Conservation (phyloP, 2,888 invertebrate genomes). For the Epistrophe eligans region DNA sequence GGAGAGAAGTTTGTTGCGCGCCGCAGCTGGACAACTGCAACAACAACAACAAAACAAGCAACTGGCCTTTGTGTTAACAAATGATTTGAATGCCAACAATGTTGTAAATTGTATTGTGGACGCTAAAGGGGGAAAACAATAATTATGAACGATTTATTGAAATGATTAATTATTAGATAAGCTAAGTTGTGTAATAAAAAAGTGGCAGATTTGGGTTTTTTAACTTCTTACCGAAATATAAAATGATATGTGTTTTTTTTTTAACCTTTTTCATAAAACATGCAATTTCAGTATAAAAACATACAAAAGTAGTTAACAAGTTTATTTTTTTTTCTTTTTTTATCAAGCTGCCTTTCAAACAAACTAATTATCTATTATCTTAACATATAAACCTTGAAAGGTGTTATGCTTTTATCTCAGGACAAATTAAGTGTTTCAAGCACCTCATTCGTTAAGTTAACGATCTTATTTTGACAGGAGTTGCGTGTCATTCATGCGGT, state of each 20-base stretch:
- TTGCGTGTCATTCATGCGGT: slow-evolving; percentile 10
- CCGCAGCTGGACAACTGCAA: background rate
- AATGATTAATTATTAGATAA: slow-evolving; percentile 33
- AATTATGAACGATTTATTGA: slow-evolving; percentile 50
- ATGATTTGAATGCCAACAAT: slow-evolving; percentile 63
- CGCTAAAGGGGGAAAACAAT: slow-evolving; percentile 7
- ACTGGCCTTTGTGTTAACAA: slow-evolving; percentile 68
- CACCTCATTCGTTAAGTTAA: slow-evolving; percentile 16
- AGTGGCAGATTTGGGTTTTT: background rate
- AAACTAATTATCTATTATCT: slow-evolving; percentile 5
- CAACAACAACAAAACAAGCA: background rate
- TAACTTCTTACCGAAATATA: background rate
- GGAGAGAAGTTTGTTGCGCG: background rate
- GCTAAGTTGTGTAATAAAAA: slow-evolving; percentile 13
- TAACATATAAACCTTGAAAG: slow-evolving; percentile 3
- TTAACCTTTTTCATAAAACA: background rate
- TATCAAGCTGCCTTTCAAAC: background rate
- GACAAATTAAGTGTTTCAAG: background rate
- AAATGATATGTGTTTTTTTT: background rate
- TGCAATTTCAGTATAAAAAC: background rate
- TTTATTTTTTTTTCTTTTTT: background rate
- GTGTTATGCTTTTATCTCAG: slow-evolving; percentile 6
- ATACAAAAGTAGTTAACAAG: background rate
- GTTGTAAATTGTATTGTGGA: slow-evolving; percentile 65
- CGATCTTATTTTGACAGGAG: slow-evolving; percentile 17